These are phyloP conservation scores for Caenorhabditis elegans DNA, from an alignment of 1,140 invertebrate genomes.

Conservation along the genomic window DNA sequence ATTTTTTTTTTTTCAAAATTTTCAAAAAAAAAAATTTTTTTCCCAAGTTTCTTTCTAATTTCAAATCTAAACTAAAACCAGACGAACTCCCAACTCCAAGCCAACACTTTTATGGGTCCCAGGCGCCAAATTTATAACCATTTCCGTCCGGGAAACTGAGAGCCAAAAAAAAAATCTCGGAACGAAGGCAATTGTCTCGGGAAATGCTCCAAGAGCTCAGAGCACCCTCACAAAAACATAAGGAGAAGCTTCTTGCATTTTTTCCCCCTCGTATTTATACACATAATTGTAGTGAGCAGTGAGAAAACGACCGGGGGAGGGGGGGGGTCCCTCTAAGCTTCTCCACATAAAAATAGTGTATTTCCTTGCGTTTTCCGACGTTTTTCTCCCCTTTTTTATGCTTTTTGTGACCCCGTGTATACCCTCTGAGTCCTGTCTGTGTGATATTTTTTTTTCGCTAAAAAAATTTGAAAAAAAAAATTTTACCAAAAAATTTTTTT, in stretches of 20 bases:
- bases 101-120: neutral
- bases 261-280: no score
- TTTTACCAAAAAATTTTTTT: no score
- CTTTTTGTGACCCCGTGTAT: no score
- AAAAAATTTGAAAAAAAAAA: no score
- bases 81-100: no score
- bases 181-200: slow-evolving; percentile 9
- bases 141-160: neutral
- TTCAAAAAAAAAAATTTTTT: neutral
- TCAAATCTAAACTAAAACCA: no score
- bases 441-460: no score
- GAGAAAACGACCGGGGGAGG: no score
- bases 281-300: neutral
- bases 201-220: no score
- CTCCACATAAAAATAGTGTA: slow-evolving; percentile 19
- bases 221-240: no score
- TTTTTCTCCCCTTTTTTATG: neutral
- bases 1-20: neutral
- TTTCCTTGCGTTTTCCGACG: neutral
- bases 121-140: slow-evolving; percentile 24
- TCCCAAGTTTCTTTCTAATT: neutral
- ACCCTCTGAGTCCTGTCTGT: no score
- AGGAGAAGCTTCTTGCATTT: neutral
- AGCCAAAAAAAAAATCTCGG: neutral
- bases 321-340: neutral